Percentiles rank a stretch among this genome's conserved stretches.
Evolutionary conservation across 2,888 invertebrate species (phyloP).

Genomic region (Tiliacea citrago): DNA sequence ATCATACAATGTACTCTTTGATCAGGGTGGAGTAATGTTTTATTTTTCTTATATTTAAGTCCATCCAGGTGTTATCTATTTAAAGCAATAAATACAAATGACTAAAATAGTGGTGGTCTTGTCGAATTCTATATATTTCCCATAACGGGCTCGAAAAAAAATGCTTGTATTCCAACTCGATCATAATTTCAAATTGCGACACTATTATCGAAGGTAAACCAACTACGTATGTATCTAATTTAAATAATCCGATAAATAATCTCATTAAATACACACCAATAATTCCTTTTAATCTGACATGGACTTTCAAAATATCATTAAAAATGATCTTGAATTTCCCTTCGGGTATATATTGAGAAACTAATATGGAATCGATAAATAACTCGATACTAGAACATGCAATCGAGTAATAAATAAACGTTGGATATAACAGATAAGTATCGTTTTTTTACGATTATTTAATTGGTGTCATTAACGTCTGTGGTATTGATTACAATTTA

Average conservation of each 20-base stretch:
- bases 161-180: conserved; percentile 32
- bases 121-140: conserved; percentile 28
- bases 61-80: conserved; percentile 4
- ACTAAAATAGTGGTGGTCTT: conserved; percentile 34
- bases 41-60: background rate
- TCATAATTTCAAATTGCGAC: conserved; percentile 63
- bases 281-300: conserved; percentile 75
- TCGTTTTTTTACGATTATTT: conserved; percentile 81
- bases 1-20: too few species aligned
- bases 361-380: conserved; percentile 71
- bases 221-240: conserved; percentile 49
- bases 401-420: conserved; percentile 76
- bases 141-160: conserved; percentile 39
- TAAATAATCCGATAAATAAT: conserved; percentile 68
- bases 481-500: conserved; percentile 84
- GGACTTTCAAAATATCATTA: conserved; percentile 76
- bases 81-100: background rate
- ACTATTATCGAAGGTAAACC: conserved; percentile 55
- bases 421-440: conserved; percentile 74
- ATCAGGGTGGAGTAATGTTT: background rate
- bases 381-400: conserved; percentile 74
- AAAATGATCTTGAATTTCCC: conserved; percentile 69
- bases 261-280: conserved; percentile 68
- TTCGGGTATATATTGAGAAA: conserved; percentile 69
- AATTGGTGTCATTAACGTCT: conserved; percentile 83